Percentiles rank a stretch among this genome's conserved stretches.
Conservation (phyloP, 2,797 vertebrate genomes). For the Rhyacichthys aspro region DNA sequence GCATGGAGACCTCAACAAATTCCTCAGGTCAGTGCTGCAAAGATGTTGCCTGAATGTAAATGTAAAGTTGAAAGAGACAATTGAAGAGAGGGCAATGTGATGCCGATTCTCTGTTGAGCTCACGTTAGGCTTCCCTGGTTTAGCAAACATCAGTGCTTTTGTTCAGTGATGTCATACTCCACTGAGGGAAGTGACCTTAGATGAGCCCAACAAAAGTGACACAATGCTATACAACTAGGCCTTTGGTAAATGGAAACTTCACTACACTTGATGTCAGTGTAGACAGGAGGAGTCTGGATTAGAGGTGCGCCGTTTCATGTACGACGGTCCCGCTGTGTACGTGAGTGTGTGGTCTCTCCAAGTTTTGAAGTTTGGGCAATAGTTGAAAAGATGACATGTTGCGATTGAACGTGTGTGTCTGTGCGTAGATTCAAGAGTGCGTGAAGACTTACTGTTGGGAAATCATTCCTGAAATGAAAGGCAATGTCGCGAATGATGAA, state of each 20-base stretch:
- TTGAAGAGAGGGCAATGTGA: slow-evolving; percentile 5
- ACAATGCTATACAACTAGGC: slow-evolving; percentile 38
- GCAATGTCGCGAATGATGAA: slow-evolving; percentile 73
- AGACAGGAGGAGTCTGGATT: slow-evolving; percentile 46
- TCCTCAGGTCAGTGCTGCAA: slow-evolving; percentile 86
- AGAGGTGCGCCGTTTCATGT: slow-evolving; percentile 57
- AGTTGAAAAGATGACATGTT: slow-evolving; percentile 68
- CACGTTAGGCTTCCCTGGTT: slow-evolving; percentile 20
- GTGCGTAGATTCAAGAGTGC: slow-evolving; percentile 36
- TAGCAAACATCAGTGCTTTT: slow-evolving; percentile 47
- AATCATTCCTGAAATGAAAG: slow-evolving; percentile 77
- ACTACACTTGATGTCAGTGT: slow-evolving; percentile 47
- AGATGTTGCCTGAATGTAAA: slow-evolving; percentile 5
- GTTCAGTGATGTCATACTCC: slow-evolving; percentile 55
- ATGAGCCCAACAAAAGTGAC: slow-evolving; percentile 60
- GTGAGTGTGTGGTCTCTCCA: slow-evolving; percentile 42
- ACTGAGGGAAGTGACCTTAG: slow-evolving; percentile 57
- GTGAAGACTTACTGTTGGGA: slow-evolving; percentile 67
- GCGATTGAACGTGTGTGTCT: slow-evolving; percentile 35
- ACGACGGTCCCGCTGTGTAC: slow-evolving; percentile 21
- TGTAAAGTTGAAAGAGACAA: slow-evolving; percentile 10
- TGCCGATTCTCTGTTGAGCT: slow-evolving; percentile 12
- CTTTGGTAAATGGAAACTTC: slow-evolving; percentile 61
- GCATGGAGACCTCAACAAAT: slow-evolving; percentile 98
- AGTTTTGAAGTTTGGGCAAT: slow-evolving; percentile 59